These are phyloP conservation scores for Rhopalosiphum nymphaeae DNA, from an alignment of 2,888 invertebrate genomes.

Conservation along the genomic window DNA sequence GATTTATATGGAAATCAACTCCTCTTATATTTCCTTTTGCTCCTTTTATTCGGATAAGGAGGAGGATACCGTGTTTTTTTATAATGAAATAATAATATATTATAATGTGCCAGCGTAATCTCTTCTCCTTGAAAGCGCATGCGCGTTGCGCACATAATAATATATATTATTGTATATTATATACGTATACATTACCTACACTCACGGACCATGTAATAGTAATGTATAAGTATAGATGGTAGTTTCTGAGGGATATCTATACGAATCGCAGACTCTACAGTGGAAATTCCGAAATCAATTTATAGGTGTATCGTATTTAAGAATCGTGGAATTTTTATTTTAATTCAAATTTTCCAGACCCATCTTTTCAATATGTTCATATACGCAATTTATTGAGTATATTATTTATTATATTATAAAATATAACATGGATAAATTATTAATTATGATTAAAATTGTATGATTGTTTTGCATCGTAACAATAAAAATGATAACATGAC, in stretches of 20 bases:
- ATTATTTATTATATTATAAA: too few relatives aligned
- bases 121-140: not conserved
- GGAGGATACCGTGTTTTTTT: not conserved
- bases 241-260: not conserved
- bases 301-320: not conserved
- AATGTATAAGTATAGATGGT: not conserved
- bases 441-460: too few relatives aligned
- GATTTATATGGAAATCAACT: slow-evolving; percentile 31
- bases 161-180: not conserved
- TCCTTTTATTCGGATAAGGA: not conserved
- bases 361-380: too few relatives aligned
- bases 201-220: not conserved
- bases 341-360: not conserved
- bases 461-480: too few relatives aligned
- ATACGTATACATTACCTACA: not conserved
- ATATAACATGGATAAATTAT: too few relatives aligned
- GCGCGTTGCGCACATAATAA: not conserved
- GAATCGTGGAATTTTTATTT: not conserved
- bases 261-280: not conserved
- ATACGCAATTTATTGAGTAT: too few relatives aligned
- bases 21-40: not conserved
- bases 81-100: slow-evolving; percentile 12
- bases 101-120: slow-evolving; percentile 12
- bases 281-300: not conserved
- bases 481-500: too few relatives aligned